Percentiles rank a stretch among this genome's conserved stretches.
Conservation (phyloP, 1,140 invertebrate genomes). For the Listronotus oregonensis region DNA sequence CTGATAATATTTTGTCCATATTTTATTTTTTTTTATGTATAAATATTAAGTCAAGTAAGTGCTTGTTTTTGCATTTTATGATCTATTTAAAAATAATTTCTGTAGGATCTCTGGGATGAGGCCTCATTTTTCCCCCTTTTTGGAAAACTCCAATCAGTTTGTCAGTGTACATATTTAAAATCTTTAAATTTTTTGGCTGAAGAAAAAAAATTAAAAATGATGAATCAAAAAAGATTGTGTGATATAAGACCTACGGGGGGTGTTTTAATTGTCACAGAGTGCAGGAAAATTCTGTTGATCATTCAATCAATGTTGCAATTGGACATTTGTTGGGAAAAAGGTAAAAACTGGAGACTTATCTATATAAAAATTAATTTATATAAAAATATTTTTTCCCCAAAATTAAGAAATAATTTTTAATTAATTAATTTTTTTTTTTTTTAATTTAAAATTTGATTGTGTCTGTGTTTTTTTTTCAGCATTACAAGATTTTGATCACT, state of each 20-base stretch:
- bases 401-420: slow-evolving; percentile 8
- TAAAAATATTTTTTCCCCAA: no score
- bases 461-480: slow-evolving; percentile 57
- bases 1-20: no score
- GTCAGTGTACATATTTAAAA: slow-evolving; percentile 81
- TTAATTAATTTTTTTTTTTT: no score
- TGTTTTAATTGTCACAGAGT: slow-evolving; percentile 80
- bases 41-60: no score
- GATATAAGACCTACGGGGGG: slow-evolving; percentile 86
- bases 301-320: slow-evolving; percentile 81
- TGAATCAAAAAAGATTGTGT: slow-evolving; percentile 80
- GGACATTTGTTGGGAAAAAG: slow-evolving; percentile 85
- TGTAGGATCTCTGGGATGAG: slow-evolving; percentile 80
- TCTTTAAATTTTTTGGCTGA: slow-evolving; percentile 80
- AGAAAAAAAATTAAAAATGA: slow-evolving; percentile 83
- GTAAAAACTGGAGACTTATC: slow-evolving; percentile 3
- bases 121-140: slow-evolving; percentile 79
- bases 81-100: slow-evolving; percentile 25
- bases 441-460: no score
- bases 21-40: no score
- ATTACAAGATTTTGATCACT: slow-evolving; percentile 82
- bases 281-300: slow-evolving; percentile 79
- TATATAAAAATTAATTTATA: not conserved
- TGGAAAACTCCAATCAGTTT: slow-evolving; percentile 72
- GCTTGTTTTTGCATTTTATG: no score